phyloP scores from a whole-genome alignment of 2,888 invertebrate genomes.

The Trileptium ribeirensis region DNA sequence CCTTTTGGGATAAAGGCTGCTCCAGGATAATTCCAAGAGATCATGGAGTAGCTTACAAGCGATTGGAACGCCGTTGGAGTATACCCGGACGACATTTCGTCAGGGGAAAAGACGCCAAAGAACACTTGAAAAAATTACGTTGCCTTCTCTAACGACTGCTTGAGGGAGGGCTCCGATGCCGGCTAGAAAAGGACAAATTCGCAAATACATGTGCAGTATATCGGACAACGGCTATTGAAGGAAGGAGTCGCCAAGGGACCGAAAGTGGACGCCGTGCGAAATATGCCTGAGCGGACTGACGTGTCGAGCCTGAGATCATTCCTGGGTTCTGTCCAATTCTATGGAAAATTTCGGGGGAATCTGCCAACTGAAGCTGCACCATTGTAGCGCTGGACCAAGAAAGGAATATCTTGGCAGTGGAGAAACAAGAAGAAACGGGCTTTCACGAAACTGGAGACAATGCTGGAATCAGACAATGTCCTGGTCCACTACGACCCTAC shows the following conservation, averaged over 20 bases:
- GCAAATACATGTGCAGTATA: background rate
- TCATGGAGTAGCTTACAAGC: slow-evolving; percentile 26
- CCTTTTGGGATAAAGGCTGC: slow-evolving; percentile 22
- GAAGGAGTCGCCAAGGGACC: slow-evolving; percentile 23
- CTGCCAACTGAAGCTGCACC: background rate
- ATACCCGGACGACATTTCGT: slow-evolving; percentile 23
- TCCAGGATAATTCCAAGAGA: slow-evolving; percentile 28
- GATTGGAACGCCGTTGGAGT: slow-evolving; percentile 26
- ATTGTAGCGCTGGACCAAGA: background rate
- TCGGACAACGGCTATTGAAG: slow-evolving; percentile 14
- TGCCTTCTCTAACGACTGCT: background rate
- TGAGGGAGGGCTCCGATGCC: slow-evolving; percentile 18
- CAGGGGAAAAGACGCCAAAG: background rate
- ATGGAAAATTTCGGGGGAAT: background rate
- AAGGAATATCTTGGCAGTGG: background rate
- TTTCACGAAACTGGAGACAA: background rate
- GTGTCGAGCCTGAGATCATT: background rate
- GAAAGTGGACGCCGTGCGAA: slow-evolving; percentile 26
- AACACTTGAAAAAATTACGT: background rate
- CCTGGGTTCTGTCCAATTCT: slow-evolving; percentile 4
- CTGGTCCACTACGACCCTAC: background rate
- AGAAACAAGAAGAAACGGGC: background rate
- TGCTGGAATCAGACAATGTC: background rate
- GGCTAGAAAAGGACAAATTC: slow-evolving; percentile 24
- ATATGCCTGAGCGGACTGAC: slow-evolving; percentile 13